Conservation (phyloP, 1,140 invertebrate genomes). For the Mya arenaria region DNA sequence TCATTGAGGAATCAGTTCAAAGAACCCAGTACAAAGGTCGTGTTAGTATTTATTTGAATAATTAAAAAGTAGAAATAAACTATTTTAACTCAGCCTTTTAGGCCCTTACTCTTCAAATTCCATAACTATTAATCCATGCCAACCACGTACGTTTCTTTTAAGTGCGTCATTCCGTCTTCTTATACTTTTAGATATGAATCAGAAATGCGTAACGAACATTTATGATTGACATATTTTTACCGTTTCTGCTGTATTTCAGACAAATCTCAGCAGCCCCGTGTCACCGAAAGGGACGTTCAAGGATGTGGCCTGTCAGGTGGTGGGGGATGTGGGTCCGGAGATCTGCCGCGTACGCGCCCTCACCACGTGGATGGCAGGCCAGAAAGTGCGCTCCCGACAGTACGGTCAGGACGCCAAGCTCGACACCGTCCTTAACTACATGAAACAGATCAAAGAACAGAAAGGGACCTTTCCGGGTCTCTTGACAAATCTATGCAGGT, state of each 20-base stretch:
- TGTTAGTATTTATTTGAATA: too few species aligned
- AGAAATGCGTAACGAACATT: background rate
- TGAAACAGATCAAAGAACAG: constrained; percentile 58
- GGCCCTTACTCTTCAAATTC: background rate
- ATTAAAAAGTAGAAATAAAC: too few species aligned
- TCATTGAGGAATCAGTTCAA: too few species aligned
- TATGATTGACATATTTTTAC: background rate
- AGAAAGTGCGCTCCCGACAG: constrained; percentile 40
- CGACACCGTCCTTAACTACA: constrained; percentile 51
- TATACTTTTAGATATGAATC: background rate
- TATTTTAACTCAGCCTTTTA: background rate
- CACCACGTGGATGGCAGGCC: constrained; percentile 54
- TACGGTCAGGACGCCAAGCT: constrained; percentile 35
- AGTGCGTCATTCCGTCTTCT: background rate
- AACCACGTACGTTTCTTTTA: background rate
- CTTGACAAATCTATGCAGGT: constrained; percentile 60
- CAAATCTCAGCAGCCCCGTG: background rate
- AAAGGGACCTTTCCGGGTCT: constrained; percentile 55
- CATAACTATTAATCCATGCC: background rate
- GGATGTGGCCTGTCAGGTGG: constrained; percentile 37
- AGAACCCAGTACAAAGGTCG: too few species aligned
- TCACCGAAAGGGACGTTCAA: constrained; percentile 25
- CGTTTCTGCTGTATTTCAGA: background rate
- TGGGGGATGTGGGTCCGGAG: constrained; percentile 18
- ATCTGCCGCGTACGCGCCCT: constrained; percentile 55